Evolutionary conservation across 2,888 invertebrate genomes (phyloP).

Genomic region (Lepidocyrtoides sp.): DNA sequence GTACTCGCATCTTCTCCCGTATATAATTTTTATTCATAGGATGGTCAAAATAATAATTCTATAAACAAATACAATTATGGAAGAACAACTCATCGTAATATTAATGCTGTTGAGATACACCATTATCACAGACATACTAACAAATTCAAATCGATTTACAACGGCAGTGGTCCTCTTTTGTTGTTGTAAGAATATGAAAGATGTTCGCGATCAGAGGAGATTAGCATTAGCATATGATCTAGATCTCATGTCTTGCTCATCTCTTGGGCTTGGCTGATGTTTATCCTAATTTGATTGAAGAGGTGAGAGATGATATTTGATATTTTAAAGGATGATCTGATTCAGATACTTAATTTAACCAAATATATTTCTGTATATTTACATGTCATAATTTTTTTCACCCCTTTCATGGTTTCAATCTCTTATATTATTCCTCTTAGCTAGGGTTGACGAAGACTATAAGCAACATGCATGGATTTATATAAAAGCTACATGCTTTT

Average conservation of each 20-base stretch:
- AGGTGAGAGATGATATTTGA: constrained; percentile 59
- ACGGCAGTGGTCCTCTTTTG: not conserved
- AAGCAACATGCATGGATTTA: not conserved
- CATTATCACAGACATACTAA: constrained; percentile 25
- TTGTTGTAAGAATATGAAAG: not conserved
- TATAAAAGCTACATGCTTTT: not conserved
- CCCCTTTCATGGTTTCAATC: no score
- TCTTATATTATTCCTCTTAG: no score
- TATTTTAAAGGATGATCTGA: constrained; percentile 55
- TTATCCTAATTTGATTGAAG: constrained; percentile 48
- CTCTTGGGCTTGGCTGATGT: constrained; percentile 33
- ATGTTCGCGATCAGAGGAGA: not conserved
- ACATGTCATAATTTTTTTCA: no score
- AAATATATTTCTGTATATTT: no score
- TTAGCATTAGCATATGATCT: constrained; percentile 62
- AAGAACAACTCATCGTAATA: not conserved
- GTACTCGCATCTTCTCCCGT: not conserved
- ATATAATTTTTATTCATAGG: constrained; percentile 11
- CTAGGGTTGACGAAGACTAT: no score
- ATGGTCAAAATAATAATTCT: constrained; percentile 32
- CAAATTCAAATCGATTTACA: constrained; percentile 61
- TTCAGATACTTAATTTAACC: constrained; percentile 58
- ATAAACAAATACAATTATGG: constrained; percentile 66
- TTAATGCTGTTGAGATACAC: not conserved
- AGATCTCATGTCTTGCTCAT: constrained; percentile 55